These are phyloP conservation scores for Propithecus deckenii DNA, from an alignment of 2,797 vertebrate species.

Conservation along the genomic window DNA sequence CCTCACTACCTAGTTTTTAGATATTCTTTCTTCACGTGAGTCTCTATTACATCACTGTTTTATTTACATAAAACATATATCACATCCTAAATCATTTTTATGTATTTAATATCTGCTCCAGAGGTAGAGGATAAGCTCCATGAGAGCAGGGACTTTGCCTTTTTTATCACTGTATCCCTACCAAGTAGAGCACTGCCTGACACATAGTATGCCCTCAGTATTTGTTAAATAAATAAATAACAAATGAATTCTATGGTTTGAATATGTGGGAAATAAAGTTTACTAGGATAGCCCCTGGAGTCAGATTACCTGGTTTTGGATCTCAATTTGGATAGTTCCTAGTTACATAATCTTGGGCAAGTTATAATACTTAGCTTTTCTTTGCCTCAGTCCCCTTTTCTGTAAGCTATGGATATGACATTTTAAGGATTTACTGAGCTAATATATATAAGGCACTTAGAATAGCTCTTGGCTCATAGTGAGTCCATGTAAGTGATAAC, in stretches of 20 bases:
- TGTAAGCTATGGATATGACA: neutral
- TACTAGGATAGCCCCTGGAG: neutral
- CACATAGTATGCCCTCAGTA: neutral
- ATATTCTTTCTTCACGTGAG: neutral
- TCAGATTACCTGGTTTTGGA: neutral
- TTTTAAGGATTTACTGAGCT: neutral
- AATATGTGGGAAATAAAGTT: slow-evolving; percentile 10
- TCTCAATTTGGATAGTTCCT: neutral
- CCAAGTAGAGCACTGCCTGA: neutral
- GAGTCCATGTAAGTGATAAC: neutral
- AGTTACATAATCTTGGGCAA: neutral
- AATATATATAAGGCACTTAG: neutral
- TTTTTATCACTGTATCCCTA: neutral
- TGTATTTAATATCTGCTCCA: neutral
- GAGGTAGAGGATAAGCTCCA: neutral
- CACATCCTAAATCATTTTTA: neutral
- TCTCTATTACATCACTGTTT: neutral
- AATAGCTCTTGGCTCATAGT: neutral
- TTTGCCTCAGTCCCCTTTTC: neutral
- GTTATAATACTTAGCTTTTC: neutral
- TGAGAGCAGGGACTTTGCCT: neutral
- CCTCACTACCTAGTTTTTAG: neutral
- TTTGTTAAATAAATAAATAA: neutral
- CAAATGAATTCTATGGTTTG: neutral
- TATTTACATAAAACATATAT: neutral